phyloP scores from a whole-genome alignment of 2,888 invertebrate genomes.

The Oscheius onirici region DNA sequence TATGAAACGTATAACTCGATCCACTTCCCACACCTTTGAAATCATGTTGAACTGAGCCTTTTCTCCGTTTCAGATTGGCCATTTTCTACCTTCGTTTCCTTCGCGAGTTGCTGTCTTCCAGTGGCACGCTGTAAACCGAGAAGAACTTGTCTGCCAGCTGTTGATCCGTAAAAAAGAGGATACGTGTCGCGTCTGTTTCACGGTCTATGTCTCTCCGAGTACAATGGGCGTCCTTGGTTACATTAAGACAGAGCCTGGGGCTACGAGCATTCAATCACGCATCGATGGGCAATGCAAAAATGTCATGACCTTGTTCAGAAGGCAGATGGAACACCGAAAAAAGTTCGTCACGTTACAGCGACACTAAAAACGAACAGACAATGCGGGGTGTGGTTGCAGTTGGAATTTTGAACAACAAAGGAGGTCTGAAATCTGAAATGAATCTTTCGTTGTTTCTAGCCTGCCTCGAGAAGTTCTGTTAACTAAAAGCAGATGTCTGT shows the following conservation, averaged over 20 bases:
- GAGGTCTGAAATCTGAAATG: too few species aligned
- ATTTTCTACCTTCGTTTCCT: conserved; percentile 15
- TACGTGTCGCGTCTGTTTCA: conserved; percentile 11
- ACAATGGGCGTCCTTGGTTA: conserved; percentile 5
- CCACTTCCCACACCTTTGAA: neutral
- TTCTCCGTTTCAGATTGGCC: conserved; percentile 6
- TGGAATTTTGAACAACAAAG: too few species aligned
- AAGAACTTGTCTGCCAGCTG: conserved; percentile 7
- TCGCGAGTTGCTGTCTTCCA: conserved; percentile 7
- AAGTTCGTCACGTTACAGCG: neutral
- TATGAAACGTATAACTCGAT: too few species aligned
- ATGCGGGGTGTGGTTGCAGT: neutral
- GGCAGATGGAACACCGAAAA: neutral
- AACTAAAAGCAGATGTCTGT: too few species aligned
- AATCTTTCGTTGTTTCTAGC: too few species aligned
- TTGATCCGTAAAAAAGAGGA: conserved; percentile 26
- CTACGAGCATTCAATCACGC: neutral
- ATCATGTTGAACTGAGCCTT: neutral
- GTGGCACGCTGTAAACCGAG: neutral
- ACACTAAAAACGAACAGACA: conserved; percentile 2
- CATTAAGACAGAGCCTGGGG: conserved; percentile 17
- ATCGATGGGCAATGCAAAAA: neutral
- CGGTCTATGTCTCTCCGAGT: conserved; percentile 14
- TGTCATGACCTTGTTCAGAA: neutral
- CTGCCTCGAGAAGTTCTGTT: too few species aligned